A percentile compares a stretch with the other conserved stretches of the same genome.
phyloP scores from a whole-genome alignment of 1,140 invertebrate species.

The Asbolus verrucosus region DNA sequence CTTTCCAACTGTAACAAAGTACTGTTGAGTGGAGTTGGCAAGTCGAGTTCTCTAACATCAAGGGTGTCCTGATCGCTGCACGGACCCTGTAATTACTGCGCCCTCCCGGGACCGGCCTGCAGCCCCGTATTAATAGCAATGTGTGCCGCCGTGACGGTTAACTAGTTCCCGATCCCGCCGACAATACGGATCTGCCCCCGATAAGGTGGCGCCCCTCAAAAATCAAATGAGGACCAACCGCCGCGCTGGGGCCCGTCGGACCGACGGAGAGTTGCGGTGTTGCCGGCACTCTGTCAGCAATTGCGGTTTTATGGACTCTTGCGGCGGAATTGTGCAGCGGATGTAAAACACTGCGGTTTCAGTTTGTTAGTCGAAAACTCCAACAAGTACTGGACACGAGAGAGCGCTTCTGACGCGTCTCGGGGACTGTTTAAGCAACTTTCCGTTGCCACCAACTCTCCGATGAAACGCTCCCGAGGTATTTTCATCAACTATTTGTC shows the following conservation, averaged over 20 bases:
- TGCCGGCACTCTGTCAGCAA: too few relatives aligned
- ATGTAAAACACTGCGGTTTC: conserved; percentile 21
- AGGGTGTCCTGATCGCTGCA: conserved; percentile 38
- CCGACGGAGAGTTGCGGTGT: too few relatives aligned
- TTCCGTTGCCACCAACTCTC: not conserved
- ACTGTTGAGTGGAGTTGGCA: conserved; percentile 44
- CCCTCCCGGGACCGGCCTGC: conserved; percentile 8
- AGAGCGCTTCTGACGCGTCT: conserved; percentile 10
- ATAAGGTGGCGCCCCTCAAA: not conserved
- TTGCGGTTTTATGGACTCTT: not conserved
- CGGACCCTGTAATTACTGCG: conserved; percentile 37
- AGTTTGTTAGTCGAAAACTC: conserved; percentile 10
- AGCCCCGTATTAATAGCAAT: conserved; percentile 33
- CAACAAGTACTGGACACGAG: conserved; percentile 13
- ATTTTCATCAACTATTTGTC: too few relatives aligned
- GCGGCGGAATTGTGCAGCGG: not conserved
- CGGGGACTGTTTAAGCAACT: conserved; percentile 16
- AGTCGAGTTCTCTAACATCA: conserved; percentile 39
- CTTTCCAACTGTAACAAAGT: conserved; percentile 44
- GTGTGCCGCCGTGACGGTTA: conserved; percentile 3
- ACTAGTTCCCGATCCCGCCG: conserved; percentile 35
- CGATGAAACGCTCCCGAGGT: too few relatives aligned
- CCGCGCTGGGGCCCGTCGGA: too few relatives aligned
- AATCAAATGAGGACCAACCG: conserved; percentile 19
- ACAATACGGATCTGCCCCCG: not conserved